Conservation (phyloP, 2,888 invertebrate genomes). For the Sturmia bella region DNA sequence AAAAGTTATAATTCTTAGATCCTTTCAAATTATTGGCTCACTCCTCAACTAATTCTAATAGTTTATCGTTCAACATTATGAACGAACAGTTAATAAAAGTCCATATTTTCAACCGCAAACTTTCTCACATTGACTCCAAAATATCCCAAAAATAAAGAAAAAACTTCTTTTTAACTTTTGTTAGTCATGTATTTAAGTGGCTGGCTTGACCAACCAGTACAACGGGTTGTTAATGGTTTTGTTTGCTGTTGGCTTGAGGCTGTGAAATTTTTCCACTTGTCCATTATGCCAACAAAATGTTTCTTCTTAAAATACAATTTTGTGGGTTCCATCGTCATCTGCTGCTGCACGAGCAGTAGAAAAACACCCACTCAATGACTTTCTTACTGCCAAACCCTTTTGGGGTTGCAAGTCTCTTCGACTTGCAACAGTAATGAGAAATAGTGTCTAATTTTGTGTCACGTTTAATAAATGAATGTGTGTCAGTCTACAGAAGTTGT, state of each 20-base stretch:
- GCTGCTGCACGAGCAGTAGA: conserved; percentile 19
- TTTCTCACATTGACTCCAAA: conserved; percentile 38
- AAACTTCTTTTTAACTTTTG: conserved; percentile 51
- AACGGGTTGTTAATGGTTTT: conserved; percentile 61
- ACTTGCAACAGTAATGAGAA: conserved; percentile 30
- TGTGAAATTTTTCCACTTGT: conserved; percentile 48
- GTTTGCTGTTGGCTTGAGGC: conserved; percentile 54
- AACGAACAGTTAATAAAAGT: conserved; percentile 6
- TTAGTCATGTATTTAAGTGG: conserved; percentile 62
- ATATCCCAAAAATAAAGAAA: conserved; percentile 18
- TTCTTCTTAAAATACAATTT: conserved; percentile 61
- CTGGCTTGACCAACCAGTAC: conserved; percentile 63
- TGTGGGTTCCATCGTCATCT: conserved; percentile 51
- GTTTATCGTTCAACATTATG: conserved; percentile 9
- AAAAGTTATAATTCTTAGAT: no score
- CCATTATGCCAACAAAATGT: conserved; percentile 65
- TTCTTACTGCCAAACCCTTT: conserved; percentile 58
- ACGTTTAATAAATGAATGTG: conserved; percentile 39
- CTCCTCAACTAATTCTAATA: not conserved
- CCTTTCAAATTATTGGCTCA: conserved; percentile 8
- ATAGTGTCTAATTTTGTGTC: conserved; percentile 49
- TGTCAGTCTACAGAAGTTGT: conserved; percentile 4
- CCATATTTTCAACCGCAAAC: conserved; percentile 51
- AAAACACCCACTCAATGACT: conserved; percentile 59
- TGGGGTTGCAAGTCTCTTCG: conserved; percentile 55